Percentiles rank a stretch among this genome's conserved stretches.
These are phyloP conservation scores for Hemiscyllium ocellatum DNA, from an alignment of 2,113 vertebrate species.

Conservation along the genomic window DNA sequence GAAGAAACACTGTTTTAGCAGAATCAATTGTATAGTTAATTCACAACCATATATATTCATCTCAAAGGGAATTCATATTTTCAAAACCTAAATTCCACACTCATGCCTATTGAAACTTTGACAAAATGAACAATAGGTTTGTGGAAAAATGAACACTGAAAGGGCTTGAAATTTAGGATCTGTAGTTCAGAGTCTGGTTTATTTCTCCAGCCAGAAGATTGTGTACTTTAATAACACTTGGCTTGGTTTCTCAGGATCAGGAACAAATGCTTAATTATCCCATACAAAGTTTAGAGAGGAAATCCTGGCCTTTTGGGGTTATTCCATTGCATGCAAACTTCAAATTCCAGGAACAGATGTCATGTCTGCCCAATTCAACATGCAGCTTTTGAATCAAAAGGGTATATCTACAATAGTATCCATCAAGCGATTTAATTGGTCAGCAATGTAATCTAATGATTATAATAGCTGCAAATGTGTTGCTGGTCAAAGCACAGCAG, in stretches of 20 bases:
- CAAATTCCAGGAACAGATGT: slow-evolving; percentile 30
- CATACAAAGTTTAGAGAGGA: neutral
- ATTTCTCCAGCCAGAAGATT: neutral
- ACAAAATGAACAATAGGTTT: neutral
- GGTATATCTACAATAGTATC: neutral
- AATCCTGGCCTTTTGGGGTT: slow-evolving; percentile 26
- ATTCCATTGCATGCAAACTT: slow-evolving; percentile 26
- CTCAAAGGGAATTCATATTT: neutral
- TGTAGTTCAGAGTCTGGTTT: neutral
- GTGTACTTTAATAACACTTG: neutral
- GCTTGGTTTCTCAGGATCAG: neutral
- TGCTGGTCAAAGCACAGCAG: no score
- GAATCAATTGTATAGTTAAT: neutral
- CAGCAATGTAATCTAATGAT: no score
- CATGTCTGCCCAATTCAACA: slow-evolving; percentile 12
- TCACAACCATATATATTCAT: neutral
- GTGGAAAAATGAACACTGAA: neutral
- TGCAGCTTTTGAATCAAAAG: neutral
- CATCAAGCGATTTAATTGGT: no score
- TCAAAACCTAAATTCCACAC: neutral
- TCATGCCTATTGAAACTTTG: neutral
- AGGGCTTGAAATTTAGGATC: neutral
- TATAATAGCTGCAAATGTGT: no score
- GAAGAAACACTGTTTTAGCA: no score
- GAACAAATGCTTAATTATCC: slow-evolving; percentile 2